phyloP scores from a whole-genome alignment of 2,888 invertebrate species.

The Amblyjoppa fuscipennis region DNA sequence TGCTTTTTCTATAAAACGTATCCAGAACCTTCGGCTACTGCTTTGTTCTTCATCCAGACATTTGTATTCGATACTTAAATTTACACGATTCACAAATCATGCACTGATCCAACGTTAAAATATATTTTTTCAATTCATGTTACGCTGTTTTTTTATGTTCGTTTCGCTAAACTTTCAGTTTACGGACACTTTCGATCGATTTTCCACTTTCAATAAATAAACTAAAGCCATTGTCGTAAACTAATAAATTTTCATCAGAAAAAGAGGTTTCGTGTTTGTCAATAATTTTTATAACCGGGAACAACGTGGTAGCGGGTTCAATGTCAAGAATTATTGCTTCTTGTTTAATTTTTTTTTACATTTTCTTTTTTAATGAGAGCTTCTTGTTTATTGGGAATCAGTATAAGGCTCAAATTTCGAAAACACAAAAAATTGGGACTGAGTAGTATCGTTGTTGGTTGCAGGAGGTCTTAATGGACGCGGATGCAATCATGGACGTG shows the following conservation, averaged over 20 bases:
- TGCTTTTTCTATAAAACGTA: slow-evolving; percentile 70
- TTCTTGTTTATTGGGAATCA: slow-evolving; percentile 59
- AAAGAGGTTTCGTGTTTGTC: slow-evolving; percentile 9
- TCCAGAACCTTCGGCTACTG: slow-evolving; percentile 43
- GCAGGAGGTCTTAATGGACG: slow-evolving; percentile 85
- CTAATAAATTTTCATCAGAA: background rate
- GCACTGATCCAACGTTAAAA: slow-evolving; percentile 21
- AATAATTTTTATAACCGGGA: slow-evolving; percentile 17
- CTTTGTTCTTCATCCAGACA: slow-evolving; percentile 43
- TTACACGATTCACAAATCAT: slow-evolving; percentile 24
- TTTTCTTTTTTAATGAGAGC: slow-evolving; percentile 50
- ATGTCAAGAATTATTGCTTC: slow-evolving; percentile 27
- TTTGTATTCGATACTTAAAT: slow-evolving; percentile 21
- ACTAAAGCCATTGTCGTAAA: background rate
- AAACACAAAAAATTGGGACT: slow-evolving; percentile 79
- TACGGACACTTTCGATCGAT: slow-evolving; percentile 44
- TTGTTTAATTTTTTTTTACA: slow-evolving; percentile 9
- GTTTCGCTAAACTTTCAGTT: slow-evolving; percentile 19
- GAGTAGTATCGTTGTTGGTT: slow-evolving; percentile 85
- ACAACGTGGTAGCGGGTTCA: slow-evolving; percentile 35
- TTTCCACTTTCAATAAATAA: background rate
- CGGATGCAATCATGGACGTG: slow-evolving; percentile 85
- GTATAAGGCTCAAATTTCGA: slow-evolving; percentile 52
- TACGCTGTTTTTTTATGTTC: slow-evolving; percentile 32
- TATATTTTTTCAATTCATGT: slow-evolving; percentile 13